Conservation (phyloP, 2,797 vertebrate genomes). For the Myioborus melanocephalus region DNA sequence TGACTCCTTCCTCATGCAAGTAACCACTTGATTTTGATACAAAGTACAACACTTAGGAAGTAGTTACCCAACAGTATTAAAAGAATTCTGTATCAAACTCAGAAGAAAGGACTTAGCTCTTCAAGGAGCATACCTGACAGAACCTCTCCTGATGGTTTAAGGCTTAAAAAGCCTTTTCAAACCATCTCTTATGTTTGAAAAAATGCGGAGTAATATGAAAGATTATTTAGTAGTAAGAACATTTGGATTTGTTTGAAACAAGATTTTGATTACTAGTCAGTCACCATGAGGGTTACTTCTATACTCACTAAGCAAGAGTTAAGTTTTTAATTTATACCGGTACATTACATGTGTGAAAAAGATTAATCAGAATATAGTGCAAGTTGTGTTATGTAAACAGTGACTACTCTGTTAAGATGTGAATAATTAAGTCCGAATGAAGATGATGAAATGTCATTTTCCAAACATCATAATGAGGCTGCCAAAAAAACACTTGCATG, state of each 20-base stretch:
- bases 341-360: neutral
- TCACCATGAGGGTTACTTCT: neutral
- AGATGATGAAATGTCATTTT: neutral
- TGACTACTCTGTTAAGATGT: neutral
- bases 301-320: neutral
- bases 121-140: neutral
- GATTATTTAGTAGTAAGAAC: neutral
- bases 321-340: neutral
- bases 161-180: neutral
- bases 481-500: neutral
- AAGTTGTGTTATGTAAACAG: neutral
- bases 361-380: neutral
- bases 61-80: neutral
- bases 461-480: neutral
- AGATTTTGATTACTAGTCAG: neutral
- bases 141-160: neutral
- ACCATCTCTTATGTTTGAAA: neutral
- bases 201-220: neutral
- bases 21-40: neutral
- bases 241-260: neutral
- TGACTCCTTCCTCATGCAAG: neutral
- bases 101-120: neutral
- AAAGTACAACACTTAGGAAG: neutral
- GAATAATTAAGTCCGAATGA: neutral
- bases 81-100: neutral